Percentiles rank a stretch among this genome's conserved stretches.
These are phyloP conservation scores for Pollenia amentaria DNA, from an alignment of 2,888 invertebrate genomes.

Conservation along the genomic window DNA sequence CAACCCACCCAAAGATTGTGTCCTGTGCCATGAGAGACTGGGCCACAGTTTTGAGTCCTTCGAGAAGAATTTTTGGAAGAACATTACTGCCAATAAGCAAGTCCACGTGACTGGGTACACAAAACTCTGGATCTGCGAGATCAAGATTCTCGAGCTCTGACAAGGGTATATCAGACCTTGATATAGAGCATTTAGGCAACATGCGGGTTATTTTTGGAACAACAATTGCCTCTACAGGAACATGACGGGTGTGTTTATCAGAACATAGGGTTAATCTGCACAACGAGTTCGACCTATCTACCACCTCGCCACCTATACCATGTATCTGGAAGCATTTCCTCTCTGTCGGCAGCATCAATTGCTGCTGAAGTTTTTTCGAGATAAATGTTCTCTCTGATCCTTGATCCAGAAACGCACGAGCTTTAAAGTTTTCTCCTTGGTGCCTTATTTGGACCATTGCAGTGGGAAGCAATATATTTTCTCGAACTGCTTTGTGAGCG, in stretches of 20 bases:
- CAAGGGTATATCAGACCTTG: neutral
- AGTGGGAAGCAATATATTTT: no score
- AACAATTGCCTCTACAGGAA: constrained; percentile 11
- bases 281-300: neutral
- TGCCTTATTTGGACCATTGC: no score
- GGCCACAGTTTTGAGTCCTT: constrained; percentile 15
- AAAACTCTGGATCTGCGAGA: constrained; percentile 41
- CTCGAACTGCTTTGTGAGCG: no score
- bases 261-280: constrained; percentile 30
- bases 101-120: constrained; percentile 11
- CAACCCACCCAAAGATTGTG: no score
- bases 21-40: constrained; percentile 37
- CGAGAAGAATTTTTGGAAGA: constrained; percentile 7
- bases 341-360: constrained; percentile 13
- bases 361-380: constrained; percentile 10
- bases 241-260: neutral
- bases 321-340: constrained; percentile 9
- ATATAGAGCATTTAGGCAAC: neutral
- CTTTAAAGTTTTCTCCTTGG: neutral
- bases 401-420: constrained; percentile 20
- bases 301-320: constrained; percentile 18
- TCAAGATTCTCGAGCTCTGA: neutral
- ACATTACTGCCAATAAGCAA: constrained; percentile 50
- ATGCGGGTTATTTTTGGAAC: constrained; percentile 22
- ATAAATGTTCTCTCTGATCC: constrained; percentile 32